Evolutionary conservation across 2,888 invertebrate species (phyloP).

Genomic region (Philereme vetulata): DNA sequence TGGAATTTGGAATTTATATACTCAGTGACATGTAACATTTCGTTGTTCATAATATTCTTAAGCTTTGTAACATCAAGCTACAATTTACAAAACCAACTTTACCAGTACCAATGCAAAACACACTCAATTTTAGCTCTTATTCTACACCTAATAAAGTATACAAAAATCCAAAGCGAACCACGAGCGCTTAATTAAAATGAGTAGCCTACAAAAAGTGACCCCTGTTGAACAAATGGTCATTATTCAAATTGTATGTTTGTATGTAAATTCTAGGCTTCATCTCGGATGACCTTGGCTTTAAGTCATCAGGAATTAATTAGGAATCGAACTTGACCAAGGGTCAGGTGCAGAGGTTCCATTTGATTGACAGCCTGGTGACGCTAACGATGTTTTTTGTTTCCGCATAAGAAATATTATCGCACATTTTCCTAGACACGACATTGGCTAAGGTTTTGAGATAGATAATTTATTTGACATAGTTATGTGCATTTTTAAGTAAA

Average conservation of each 20-base stretch:
- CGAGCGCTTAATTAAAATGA: conserved; percentile 13
- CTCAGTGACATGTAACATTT: conserved; percentile 9
- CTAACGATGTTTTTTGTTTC: conserved; percentile 55
- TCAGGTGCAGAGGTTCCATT: conserved; percentile 56
- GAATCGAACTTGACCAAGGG: conserved; percentile 78
- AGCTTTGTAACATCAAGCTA: conserved; percentile 8
- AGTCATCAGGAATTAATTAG: conserved; percentile 74
- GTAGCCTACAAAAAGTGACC: conserved; percentile 67
- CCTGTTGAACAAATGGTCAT: conserved; percentile 62
- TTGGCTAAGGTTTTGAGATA: not conserved
- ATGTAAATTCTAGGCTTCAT: conserved; percentile 67
- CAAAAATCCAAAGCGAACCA: not conserved
- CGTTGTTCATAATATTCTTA: conserved; percentile 18
- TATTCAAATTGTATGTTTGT: conserved; percentile 66
- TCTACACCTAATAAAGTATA: not conserved
- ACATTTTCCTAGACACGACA: conserved; percentile 7
- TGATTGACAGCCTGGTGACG: conserved; percentile 66
- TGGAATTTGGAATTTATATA: conserved; percentile 7
- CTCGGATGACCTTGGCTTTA: conserved; percentile 54
- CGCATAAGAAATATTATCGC: conserved; percentile 8
- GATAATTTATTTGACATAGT: too few species aligned
- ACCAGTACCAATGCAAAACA: not conserved
- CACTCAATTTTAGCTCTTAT: conserved; percentile 10
- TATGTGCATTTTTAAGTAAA: too few species aligned
- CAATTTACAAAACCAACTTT: not conserved